Base-by-base conservation (phyloP, 2,888 invertebrate species). In the Poecilus cupreus region DNA sequence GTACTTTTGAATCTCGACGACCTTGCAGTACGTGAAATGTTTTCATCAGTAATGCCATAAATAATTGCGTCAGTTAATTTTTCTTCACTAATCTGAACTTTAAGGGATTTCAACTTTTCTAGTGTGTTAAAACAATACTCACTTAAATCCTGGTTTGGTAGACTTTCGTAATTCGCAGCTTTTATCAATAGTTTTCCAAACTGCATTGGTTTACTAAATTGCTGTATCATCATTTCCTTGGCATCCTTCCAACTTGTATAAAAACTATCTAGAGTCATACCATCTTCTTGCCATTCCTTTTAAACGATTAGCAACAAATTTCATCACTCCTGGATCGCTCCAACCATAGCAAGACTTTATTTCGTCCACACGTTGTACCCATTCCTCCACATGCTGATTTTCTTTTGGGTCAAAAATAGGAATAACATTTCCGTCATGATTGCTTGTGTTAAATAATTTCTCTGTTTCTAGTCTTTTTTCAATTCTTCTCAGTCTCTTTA, bases 121-220 rank as follows among this genome's bases (percentile, higher is more conserved):
- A 84, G 20, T 70, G 83, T 84, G n/a, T 82, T 68, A 37, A 83
- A 84, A 78, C 84, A 83, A 81, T 84, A 84, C 20, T 83, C 83
- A 11, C 80, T 49, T 6, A 83, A 74, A 54, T 83, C 74, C 32
- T 83, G 83, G 1, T 82, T 82, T 11, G 54, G 13, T 37, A 6
- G 13, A 0, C 82, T 57, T 43, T 83, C 82, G 68, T 82, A 84
- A 46, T 77, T 60, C 11, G 83, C 82, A 11, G 82, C 82, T 3
- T 83, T 81, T 57, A 64, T 54, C 8, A 82, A 64, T 32, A 83
- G 70, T 70, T 82, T 83, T 16, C 82, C 57, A 80, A 82, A 83
- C 18, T 82, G 81, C 80, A 74, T 22, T 54, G 77, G 54, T 10
- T 39, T 39, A 8, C 4, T n/a, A 39, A 11, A n/a, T 39, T 39